These are phyloP conservation scores for Lycaon pictus DNA, from an alignment of 2,113 vertebrate genomes.

Conservation along the genomic window DNA sequence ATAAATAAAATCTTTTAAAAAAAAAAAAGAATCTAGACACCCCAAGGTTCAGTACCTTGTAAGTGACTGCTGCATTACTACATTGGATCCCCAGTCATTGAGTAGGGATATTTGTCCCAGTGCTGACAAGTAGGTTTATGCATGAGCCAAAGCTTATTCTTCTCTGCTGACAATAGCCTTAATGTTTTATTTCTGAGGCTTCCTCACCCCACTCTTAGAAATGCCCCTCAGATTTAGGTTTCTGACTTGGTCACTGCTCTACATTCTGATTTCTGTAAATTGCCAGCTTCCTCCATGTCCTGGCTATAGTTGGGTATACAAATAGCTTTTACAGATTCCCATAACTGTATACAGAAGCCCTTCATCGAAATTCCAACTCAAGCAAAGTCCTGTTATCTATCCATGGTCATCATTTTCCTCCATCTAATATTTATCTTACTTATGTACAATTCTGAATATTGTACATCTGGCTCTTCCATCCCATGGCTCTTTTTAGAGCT, in stretches of 20 bases:
- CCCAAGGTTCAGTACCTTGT: no score
- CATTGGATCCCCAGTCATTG: background rate
- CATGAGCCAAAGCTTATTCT: background rate
- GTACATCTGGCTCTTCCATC: background rate
- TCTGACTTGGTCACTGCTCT: background rate
- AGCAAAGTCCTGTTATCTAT: background rate
- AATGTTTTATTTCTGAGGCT: background rate
- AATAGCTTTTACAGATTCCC: background rate
- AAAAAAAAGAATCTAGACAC: background rate
- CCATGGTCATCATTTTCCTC: background rate
- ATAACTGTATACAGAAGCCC: background rate
- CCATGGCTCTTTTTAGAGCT: background rate
- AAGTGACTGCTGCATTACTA: background rate
- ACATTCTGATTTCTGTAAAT: background rate
- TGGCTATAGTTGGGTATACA: background rate
- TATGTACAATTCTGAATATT: background rate
- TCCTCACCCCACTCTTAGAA: background rate
- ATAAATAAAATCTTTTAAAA: no score
- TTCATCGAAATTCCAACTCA: background rate
- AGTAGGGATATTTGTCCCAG: background rate
- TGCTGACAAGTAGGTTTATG: background rate
- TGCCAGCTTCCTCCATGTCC: background rate
- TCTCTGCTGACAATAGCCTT: background rate
- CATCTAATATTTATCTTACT: background rate
- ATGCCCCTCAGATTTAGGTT: background rate